Conservation (phyloP, 2,888 invertebrate species). For the Tromatobia lineatoria region DNA sequence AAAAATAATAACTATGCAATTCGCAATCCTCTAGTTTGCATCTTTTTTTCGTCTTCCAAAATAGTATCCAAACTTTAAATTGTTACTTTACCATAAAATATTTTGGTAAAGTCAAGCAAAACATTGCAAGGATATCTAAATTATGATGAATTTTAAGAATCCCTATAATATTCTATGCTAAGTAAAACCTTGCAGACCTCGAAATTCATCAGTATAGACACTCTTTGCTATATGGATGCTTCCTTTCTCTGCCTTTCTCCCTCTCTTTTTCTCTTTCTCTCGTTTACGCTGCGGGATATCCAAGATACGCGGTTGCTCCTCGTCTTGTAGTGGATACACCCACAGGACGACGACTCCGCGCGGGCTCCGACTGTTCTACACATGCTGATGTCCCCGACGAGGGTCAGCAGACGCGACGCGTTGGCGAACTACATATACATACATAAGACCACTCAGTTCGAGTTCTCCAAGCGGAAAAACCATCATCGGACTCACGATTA, state of each 20-base stretch:
- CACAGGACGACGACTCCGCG: conserved; percentile 19
- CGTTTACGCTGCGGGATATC: neutral
- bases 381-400: conserved; percentile 28
- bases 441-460: neutral
- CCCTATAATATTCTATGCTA: too few relatives aligned
- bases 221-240: neutral
- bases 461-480: conserved; percentile 6
- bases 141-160: too few relatives aligned
- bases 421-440: conserved; percentile 17
- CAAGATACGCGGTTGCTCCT: neutral
- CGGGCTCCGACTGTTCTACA: conserved; percentile 29
- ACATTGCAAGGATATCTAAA: too few relatives aligned
- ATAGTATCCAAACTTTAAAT: too few relatives aligned
- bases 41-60: too few relatives aligned
- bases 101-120: too few relatives aligned
- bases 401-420: conserved; percentile 32
- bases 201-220: neutral
- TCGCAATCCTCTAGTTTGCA: too few relatives aligned
- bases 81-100: too few relatives aligned
- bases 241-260: neutral
- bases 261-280: neutral
- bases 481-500: conserved; percentile 2
- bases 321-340: conserved; percentile 5
- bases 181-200: neutral
- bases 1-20: too few relatives aligned